Base-by-base conservation (phyloP, 30 jellyfish, hydroid and myxozoan genomes). In the Sanderia malayensis region DNA sequence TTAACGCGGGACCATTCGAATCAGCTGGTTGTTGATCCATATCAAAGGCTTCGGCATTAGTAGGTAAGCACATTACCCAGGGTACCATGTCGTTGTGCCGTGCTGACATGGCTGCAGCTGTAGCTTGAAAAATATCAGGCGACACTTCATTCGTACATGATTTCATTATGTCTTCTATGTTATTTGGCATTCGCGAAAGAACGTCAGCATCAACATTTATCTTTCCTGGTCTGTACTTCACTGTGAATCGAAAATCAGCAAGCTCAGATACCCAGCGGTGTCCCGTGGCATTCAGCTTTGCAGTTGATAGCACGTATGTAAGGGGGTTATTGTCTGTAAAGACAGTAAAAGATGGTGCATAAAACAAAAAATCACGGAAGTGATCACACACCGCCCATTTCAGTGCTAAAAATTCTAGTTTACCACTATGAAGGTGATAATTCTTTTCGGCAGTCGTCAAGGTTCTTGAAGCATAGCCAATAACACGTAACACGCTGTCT, bases 201-300 rank as follows among this genome's bases (percentile, higher is more conserved):
- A 11, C 7, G 31, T 67, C 80, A 6, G 80, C 80, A 67, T 67
- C 80, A 15, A 17, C 15, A 31, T 41, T 67, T 27, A 24, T 24
- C 29, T 17, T 67, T 4, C 57, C 86, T 28, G 88, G 88, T 9
- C 88, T 4, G 61, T 76, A 76, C 28, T 76, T 76, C 25, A 76
- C 53, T 3, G 80, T 29, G 44, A 76, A 74, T 27, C 45, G 33
- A 32, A 60, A 76, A 34, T 76, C 28, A 18, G 88, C 69, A 2
- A 76, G 45, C 6, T 62, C 81, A 2, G 70, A 21, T 1, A 76
- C 88, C 88, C 88, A 61, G 26, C 88, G 71, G 24, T 61, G 71
- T 34, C 88, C 80, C 6, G 88, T 61, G 1, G 88, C 88, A 76
- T 61, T 76, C 32, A 76, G 55, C 29, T 76, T 76, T 11, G 88